These are phyloP conservation scores for Lasaia peninsularis DNA, from an alignment of 1,140 invertebrate species.

Conservation along the genomic window DNA sequence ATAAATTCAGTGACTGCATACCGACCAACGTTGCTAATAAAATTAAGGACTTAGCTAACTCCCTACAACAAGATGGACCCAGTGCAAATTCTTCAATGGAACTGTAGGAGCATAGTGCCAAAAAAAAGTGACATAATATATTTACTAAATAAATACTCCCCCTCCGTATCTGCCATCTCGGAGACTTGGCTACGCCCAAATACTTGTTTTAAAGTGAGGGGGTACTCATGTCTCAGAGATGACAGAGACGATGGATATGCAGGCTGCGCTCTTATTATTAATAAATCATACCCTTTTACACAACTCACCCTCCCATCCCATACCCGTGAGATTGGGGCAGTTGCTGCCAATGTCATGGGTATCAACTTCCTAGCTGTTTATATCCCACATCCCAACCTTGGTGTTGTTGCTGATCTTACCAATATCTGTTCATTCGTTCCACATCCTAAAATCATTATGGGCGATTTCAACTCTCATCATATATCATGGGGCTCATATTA, in stretches of 20 bases:
- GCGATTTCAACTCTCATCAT: neutral
- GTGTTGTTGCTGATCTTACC: neutral
- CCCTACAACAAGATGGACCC: too few species aligned
- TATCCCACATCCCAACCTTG: neutral
- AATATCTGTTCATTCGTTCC: neutral
- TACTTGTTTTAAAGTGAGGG: neutral
- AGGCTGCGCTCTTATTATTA: slow-evolving; percentile 6
- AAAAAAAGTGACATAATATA: neutral
- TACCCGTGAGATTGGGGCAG: neutral
- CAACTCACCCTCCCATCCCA: neutral
- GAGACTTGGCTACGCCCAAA: neutral
- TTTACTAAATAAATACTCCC: slow-evolving; percentile 1
- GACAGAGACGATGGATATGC: slow-evolving; percentile 12
- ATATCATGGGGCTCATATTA: neutral
- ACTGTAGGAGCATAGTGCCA: too few species aligned
- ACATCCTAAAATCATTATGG: neutral
- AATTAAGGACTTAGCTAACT: too few species aligned
- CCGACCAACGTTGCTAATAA: too few species aligned
- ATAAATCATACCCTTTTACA: neutral
- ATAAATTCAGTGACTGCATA: too few species aligned
- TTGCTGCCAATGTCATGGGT: slow-evolving; percentile 5
- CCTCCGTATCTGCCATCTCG: neutral
- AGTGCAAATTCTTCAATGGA: too few species aligned
- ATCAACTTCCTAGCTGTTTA: slow-evolving; percentile 5
- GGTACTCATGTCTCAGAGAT: slow-evolving; percentile 10